Base-by-base conservation (phyloP, 1,140 invertebrate genomes). In the Arctopsyche grandis region DNA sequence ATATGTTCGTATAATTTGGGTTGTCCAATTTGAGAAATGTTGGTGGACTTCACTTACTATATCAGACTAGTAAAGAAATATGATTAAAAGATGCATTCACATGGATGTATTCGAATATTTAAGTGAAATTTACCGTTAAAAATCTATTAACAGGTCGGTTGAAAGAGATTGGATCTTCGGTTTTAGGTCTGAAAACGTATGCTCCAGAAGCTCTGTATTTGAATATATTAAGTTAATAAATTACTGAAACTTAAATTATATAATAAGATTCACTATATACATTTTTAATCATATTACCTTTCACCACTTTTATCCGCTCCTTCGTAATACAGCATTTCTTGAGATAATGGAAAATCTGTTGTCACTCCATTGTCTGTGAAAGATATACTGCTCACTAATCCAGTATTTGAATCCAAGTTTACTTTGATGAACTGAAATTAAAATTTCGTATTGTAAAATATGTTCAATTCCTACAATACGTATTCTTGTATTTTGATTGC, bases 11-110 rank as follows among this genome's bases (percentile, higher is more conserved):
- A 97, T 89, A 0, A 94, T 91, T 88, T 98, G 94, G 24, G 91
- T 94, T 0, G 95, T 87, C 94, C 94, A 99, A 9, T 93, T 89
- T 66, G 80, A 85, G 83, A 87, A 88, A 0, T 84, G 86, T 84
- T 97, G 94, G 82, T 96, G 93, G 9, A 98, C 90, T 89, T 99
- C 98, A 78, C 94, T 89, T 0, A 98, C 92, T 0, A 95, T 81
- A 0, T 88, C 83, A 0, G 96, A 96, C 83, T 87, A 85, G 9
- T 83, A 83, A 9, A 85, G 9, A 66, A 1, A 24, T 16, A 52
- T 14, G 48, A 14, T 52, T 14, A 7, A 38, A 38, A 38, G 3
- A 38, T 38, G 7, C 29, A 38, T 7, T 52, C 16, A 14, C 16
- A 3, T 5, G 12, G 1, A 52, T 21, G 21, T 1, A 66, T 91